Evolutionary conservation across 2,888 invertebrate genomes (phyloP).

Genomic region (Drosophila paramelanica): DNA sequence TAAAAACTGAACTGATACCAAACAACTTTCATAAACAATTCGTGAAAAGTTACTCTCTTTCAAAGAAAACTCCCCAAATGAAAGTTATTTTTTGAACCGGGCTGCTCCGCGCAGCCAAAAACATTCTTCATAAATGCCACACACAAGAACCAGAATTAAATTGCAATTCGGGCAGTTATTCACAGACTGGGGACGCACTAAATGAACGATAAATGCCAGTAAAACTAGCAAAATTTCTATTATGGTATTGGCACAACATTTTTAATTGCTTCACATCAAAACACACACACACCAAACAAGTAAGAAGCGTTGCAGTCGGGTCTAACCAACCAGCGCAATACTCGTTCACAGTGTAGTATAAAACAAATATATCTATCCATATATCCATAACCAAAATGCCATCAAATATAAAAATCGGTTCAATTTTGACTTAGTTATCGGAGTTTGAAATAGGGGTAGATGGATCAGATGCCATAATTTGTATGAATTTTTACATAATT

Average conservation of each 20-base stretch:
- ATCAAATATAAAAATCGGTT: no score
- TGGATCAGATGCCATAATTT: no score
- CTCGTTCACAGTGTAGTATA: no score
- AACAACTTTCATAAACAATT: conserved; percentile 15
- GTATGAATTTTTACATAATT: no score
- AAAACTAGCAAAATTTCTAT: conserved; percentile 60
- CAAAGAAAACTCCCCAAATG: conserved; percentile 4
- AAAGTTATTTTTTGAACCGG: conserved; percentile 8
- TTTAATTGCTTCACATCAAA: conserved; percentile 72
- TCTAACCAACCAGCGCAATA: no score
- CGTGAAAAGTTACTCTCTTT: conserved; percentile 3
- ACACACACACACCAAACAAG: conserved; percentile 39
- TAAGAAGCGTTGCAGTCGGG: no score
- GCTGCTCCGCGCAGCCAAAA: conserved; percentile 4
- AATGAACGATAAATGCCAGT: conserved; percentile 59
- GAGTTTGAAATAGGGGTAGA: no score
- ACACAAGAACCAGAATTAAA: conserved; percentile 37
- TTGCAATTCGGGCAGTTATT: conserved; percentile 33
- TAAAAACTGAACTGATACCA: not conserved
- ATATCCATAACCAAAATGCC: no score
- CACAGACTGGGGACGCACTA: conserved; percentile 34
- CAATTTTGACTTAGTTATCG: no score
- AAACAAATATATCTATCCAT: no score
- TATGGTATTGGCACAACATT: conserved; percentile 64
- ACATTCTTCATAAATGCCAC: conserved; percentile 56